A percentile compares a stretch with the other conserved stretches of the same genome.
Evolutionary conservation across 2,113 vertebrate genomes (phyloP).

Genomic region (Mohoua ochrocephala): DNA sequence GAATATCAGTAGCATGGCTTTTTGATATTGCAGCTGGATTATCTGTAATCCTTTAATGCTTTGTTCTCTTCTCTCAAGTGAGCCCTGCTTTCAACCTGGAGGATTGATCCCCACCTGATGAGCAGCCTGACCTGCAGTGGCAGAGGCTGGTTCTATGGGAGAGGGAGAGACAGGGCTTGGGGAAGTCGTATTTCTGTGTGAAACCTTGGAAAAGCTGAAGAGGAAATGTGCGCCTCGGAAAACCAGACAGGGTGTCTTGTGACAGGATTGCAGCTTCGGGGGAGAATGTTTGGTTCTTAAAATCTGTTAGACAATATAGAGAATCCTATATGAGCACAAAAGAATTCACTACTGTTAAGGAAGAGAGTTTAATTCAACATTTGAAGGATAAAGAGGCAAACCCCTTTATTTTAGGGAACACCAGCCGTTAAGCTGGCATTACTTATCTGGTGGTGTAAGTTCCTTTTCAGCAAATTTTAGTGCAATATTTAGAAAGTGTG

Average conservation of each 20-base stretch:
- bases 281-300: not conserved
- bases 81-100: not conserved
- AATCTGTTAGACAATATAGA: not conserved
- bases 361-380: not conserved
- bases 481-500: not conserved
- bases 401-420: not conserved
- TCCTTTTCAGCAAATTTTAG: not conserved
- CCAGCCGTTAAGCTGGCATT: not conserved
- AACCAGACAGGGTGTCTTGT: not conserved
- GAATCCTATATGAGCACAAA: not conserved
- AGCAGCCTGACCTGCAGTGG: not conserved
- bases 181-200: not conserved
- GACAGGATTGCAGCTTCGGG: not conserved
- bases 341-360: not conserved
- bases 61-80: not conserved
- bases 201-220: not conserved
- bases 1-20: not conserved
- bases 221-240: not conserved
- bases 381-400: not conserved
- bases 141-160: not conserved
- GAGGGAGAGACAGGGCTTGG: not conserved
- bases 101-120: not conserved
- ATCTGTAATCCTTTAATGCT: not conserved
- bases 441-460: not conserved
- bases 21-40: not conserved